A percentile compares a stretch with the other conserved stretches of the same genome.
Conservation (phyloP, 1,140 invertebrate species). For the Drosophila insularis region DNA sequence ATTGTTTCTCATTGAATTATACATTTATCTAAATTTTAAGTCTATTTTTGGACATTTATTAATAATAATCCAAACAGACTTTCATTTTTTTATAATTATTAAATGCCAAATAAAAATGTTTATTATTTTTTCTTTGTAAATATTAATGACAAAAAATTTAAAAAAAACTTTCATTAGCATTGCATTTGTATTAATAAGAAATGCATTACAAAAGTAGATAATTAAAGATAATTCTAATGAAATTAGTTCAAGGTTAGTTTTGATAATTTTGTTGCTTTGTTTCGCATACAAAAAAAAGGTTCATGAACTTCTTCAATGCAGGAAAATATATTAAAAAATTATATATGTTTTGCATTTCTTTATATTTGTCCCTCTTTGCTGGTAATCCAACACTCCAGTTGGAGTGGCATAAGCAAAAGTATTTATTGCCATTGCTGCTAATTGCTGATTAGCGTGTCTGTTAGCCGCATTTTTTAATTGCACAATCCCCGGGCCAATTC, state of each 20-base stretch:
- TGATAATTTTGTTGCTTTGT: too few species aligned
- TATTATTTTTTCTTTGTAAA: too few species aligned
- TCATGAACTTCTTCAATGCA: constrained; percentile 35
- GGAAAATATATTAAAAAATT: not conserved
- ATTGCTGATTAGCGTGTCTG: constrained; percentile 72
- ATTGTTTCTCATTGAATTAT: too few species aligned
- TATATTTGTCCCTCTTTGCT: not conserved
- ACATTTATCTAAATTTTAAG: too few species aligned
- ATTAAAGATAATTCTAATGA: not conserved
- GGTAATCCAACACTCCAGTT: not conserved
- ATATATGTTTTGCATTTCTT: not conserved
- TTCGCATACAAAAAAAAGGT: not conserved
- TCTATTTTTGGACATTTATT: too few species aligned
- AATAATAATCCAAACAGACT: too few species aligned
- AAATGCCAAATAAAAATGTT: too few species aligned
- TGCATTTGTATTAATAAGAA: too few species aligned
- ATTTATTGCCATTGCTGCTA: constrained; percentile 70
- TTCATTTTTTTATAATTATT: too few species aligned
- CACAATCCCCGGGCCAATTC: not conserved
- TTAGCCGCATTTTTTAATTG: constrained; percentile 52
- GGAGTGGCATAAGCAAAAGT: constrained; percentile 48
- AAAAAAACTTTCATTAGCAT: too few species aligned
- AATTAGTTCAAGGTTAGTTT: not conserved
- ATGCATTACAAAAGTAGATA: too few species aligned
- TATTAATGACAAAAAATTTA: too few species aligned